These are phyloP conservation scores for Monomorium pharaonis DNA, from an alignment of 1,140 invertebrate genomes.

Conservation along the genomic window DNA sequence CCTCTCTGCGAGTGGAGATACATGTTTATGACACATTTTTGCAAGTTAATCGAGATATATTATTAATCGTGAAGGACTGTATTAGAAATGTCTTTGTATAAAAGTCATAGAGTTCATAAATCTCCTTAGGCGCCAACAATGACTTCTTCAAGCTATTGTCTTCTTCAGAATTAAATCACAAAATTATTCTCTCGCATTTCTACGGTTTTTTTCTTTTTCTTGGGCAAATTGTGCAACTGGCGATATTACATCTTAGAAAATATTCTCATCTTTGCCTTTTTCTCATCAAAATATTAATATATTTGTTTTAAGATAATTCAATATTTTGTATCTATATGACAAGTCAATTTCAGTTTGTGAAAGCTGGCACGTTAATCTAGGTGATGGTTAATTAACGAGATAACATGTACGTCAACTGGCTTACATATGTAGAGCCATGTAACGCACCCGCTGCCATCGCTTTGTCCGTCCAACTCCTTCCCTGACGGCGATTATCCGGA, in stretches of 20 bases:
- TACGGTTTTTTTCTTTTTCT: not conserved
- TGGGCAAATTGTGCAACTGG: not conserved
- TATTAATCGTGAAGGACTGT: slow-evolving; percentile 24
- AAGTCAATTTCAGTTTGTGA: not conserved
- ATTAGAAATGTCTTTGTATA: slow-evolving; percentile 22
- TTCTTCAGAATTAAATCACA: not conserved
- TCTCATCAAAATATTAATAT: not conserved
- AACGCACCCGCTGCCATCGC: too few relatives aligned
- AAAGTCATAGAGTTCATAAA: slow-evolving; percentile 31
- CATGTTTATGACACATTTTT: not conserved
- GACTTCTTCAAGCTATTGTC: slow-evolving; percentile 3
- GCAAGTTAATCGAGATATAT: slow-evolving; percentile 13
- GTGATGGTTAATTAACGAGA: slow-evolving; percentile 6
- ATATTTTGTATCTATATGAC: not conserved
- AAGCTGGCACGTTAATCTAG: not conserved
- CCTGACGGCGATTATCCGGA: slow-evolving; percentile 14
- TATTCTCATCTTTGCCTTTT: not conserved
- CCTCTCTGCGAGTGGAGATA: not conserved
- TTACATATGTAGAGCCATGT: not conserved
- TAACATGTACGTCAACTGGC: not conserved
- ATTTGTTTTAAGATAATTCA: not conserved
- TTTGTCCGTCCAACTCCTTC: not conserved
- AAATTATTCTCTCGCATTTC: not conserved
- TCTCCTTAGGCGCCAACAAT: slow-evolving; percentile 1
- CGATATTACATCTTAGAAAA: not conserved